Evolutionary conservation across 1,140 invertebrate genomes (phyloP), one percentile per base, ranked within the genome.

Genomic region (Drosophila nebulosa): DNA sequence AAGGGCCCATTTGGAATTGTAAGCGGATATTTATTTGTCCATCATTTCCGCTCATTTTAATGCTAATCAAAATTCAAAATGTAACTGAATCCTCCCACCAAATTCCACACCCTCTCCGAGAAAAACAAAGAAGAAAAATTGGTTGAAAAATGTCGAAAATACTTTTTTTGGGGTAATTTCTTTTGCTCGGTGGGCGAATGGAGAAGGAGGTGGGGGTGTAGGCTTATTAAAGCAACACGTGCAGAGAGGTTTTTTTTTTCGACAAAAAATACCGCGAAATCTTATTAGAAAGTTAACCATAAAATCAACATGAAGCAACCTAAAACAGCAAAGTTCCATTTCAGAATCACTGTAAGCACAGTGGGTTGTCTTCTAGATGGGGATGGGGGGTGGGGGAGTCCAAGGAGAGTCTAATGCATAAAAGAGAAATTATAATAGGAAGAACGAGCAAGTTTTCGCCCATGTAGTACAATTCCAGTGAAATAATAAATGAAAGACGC

Each of bases 41-140:
- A 74, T 78, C 59, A 74, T 85, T 85, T 85, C 81, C 77, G 81
- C 77, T 85, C 80, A 69, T 77, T 85, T 85, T 64, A 70, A 79
- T 85, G 74, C 74, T 89, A 84, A 79, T 71, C 80, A 89, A 80
- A 89, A 89, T 89, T 89, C 85, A 89, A 89, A 80, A 71, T 66
- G 66, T 78, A 85, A 86, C 59, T 64, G 81, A 86, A 73, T 72
- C 65, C 60, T 14, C 14, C 55, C 16, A 9, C 39, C 39, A 46
- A 7, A 18, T 5, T 18, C 35, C 30, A 32, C 30, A 32, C 2
- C 4, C 2, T 4, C 3, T 3, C 12, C 12, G 1, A 4, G n/a
- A 42, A 52, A 78, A 69, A 69, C 35, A 42, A 14, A 1, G 22
- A 5, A 2, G 64, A 69, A 75, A 59, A 42, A 66, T 76, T 18